phyloP scores from a whole-genome alignment of 2,888 invertebrate genomes.

The Tenthredo notha region DNA sequence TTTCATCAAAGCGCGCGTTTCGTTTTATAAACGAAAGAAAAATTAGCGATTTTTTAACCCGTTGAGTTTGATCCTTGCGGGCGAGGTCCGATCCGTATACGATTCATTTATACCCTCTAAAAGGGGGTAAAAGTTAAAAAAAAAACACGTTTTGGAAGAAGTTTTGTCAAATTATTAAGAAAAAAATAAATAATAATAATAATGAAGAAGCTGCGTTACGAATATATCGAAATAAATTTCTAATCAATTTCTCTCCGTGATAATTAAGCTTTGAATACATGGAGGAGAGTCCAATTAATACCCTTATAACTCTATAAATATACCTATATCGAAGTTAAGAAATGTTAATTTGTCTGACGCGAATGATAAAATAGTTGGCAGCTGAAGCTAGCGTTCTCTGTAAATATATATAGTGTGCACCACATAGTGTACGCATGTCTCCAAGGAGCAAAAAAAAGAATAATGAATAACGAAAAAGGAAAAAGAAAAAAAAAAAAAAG shows the following conservation, averaged over 20 bases:
- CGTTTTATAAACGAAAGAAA: neutral
- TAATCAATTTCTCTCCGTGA: neutral
- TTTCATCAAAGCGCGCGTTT: constrained; percentile 48
- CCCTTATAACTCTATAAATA: neutral
- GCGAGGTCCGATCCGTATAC: constrained; percentile 40
- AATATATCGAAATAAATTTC: neutral
- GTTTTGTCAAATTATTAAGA: neutral
- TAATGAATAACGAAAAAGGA: no score
- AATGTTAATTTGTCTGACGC: constrained; percentile 38
- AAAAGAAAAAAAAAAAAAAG: neutral
- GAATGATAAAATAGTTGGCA: constrained; percentile 64
- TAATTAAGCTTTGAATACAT: neutral
- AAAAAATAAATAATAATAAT: neutral
- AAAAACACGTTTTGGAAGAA: neutral
- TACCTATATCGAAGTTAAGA: constrained; percentile 30
- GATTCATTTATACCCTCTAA: neutral
- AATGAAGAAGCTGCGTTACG: neutral
- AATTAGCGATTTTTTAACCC: constrained; percentile 18
- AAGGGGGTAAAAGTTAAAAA: neutral
- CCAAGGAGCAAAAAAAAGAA: constrained; percentile 57
- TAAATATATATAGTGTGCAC: constrained; percentile 60
- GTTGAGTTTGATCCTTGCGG: constrained; percentile 47
- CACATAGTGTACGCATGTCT: constrained; percentile 62
- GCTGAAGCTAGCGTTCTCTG: constrained; percentile 65
- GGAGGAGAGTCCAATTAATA: neutral